Percentiles rank a stretch among this genome's conserved stretches.
Conservation (phyloP, 1,140 invertebrate genomes). For the Anthonomus grandis region DNA sequence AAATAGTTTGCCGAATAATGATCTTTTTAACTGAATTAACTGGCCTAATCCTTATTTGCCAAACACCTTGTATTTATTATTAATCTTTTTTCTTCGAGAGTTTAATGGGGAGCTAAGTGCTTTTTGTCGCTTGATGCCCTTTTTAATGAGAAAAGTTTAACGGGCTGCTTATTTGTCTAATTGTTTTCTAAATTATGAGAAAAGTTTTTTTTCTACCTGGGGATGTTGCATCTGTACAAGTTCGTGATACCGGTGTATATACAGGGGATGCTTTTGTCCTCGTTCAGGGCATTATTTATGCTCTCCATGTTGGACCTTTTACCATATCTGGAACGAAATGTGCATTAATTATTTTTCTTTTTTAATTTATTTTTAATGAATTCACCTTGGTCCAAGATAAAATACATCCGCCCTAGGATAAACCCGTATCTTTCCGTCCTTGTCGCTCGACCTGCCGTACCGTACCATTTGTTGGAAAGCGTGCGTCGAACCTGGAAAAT, state of each 20-base stretch:
- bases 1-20: too few species aligned
- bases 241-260: slow-evolving; percentile 39
- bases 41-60: too few species aligned
- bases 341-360: too few species aligned
- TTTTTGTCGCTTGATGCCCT: too few species aligned
- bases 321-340: slow-evolving; percentile 34
- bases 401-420: slow-evolving; percentile 33
- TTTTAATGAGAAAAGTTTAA: too few species aligned
- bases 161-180: too few species aligned
- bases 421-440: slow-evolving; percentile 27
- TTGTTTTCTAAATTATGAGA: too few species aligned
- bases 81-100: too few species aligned
- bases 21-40: too few species aligned
- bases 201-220: slow-evolving; percentile 39
- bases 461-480: slow-evolving; percentile 31
- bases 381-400: slow-evolving; percentile 30
- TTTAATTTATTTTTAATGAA: too few species aligned
- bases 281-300: slow-evolving; percentile 19
- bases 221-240: slow-evolving; percentile 40
- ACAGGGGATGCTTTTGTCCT: slow-evolving; percentile 33
- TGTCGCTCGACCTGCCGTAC: slow-evolving; percentile 28
- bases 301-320: slow-evolving; percentile 35
- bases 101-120: too few species aligned
- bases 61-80: too few species aligned
- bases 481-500: slow-evolving; percentile 15